Base-by-base conservation (phyloP, 1,140 invertebrate genomes). In the Drosophila littoralis region DNA sequence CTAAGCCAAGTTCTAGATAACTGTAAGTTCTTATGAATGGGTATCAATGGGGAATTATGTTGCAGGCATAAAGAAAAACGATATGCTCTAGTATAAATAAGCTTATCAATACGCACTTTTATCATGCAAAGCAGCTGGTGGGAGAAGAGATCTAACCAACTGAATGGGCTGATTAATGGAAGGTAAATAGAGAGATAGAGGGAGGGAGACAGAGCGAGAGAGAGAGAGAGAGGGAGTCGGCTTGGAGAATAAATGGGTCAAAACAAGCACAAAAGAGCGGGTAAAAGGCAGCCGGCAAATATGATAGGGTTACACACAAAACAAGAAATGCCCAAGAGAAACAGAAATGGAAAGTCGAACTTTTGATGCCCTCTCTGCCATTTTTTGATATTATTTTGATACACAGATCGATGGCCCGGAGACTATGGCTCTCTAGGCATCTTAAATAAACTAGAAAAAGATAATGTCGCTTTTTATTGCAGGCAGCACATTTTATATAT, bases 201-300 rank as follows among this genome's bases (percentile, higher is more conserved):
- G 1, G 38, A 46, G 35, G 22, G 17, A 71, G 36, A 40, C 36
- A 10, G 10, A 60, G 46, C 9, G 28, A 33, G 43, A 12, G 36
- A 55, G 15, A 9, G 40, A 17, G 17, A 48, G 42, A 7, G 43
- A 33, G 43, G 9, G 6, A 36, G 48, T 55, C 22, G 40, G 64
- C 32, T 36, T 12, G n/a, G 13, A 42, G 51, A 10, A 70, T 45
- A 85, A 85, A 85, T 85, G 78, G 81, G 81, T 85, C 81, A 85
- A 52, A 51, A 75, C 75, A 78, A 75, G 74, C 82, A 75, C 70
- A 79, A 81, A 67, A 60, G 63, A 57, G 51, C 51, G 77, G 58
- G 75, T 77, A 79, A 83, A 73, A 73, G 76, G 72, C 58, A 72
- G 78, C 81, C 81, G 81, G 81, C 81, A 85, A 85, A 85, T 72